Percentiles rank a stretch among this genome's conserved stretches.
Evolutionary conservation across 2,888 invertebrate species (phyloP).

Genomic region (Tanaodytes sp.): DNA sequence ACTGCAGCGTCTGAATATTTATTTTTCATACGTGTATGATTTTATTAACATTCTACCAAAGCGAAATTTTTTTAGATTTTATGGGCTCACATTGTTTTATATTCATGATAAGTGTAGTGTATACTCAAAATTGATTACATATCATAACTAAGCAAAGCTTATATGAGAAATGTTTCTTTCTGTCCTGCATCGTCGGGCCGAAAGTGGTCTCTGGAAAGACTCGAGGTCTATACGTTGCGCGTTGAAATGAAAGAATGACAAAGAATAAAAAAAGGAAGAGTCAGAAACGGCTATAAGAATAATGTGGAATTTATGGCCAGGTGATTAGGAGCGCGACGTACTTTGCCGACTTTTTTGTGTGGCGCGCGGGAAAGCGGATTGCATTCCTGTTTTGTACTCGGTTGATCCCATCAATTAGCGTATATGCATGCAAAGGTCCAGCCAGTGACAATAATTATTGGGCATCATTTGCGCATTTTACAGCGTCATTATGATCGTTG

Average conservation of each 20-base stretch:
- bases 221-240: too few species aligned
- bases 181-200: too few species aligned
- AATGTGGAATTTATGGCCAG: conserved; percentile 50
- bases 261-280: conserved; percentile 39
- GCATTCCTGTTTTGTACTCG: conserved; percentile 42
- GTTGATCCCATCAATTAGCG: conserved; percentile 46
- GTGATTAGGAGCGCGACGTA: conserved; percentile 48
- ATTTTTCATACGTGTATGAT: too few species aligned
- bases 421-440: conserved; percentile 45
- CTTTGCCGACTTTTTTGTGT: conserved; percentile 42
- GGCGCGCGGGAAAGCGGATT: conserved; percentile 44
- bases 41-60: too few species aligned
- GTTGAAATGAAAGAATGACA: conserved; percentile 28
- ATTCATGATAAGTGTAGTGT: too few species aligned
- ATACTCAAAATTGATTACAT: too few species aligned
- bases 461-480: conserved; percentile 41
- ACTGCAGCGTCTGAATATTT: too few species aligned
- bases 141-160: too few species aligned
- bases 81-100: too few species aligned
- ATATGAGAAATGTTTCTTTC: too few species aligned
- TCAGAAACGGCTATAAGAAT: conserved; percentile 50
- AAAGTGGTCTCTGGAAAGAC: too few species aligned
- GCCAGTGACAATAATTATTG: conserved; percentile 48
- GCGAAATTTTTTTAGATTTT: too few species aligned
- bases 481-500: conserved; percentile 44